Percentiles rank a stretch among this genome's conserved stretches.
Evolutionary conservation across 2,113 vertebrate genomes (phyloP).

Genomic region (Heterochromis multidens): DNA sequence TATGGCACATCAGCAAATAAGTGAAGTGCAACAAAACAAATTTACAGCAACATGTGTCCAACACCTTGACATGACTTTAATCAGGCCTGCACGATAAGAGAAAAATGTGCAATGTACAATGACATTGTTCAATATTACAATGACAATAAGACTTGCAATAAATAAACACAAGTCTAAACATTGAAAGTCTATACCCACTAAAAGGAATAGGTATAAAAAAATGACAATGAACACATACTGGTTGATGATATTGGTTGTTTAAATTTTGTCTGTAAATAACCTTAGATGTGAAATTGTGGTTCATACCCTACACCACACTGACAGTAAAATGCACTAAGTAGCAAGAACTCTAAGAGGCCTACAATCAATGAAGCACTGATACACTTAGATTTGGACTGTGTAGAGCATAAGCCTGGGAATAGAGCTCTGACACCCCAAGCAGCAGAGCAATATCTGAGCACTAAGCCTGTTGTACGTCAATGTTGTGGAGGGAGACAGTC

Average conservation of each 20-base stretch:
- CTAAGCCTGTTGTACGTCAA: constrained; percentile 29
- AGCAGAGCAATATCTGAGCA: constrained; percentile 41
- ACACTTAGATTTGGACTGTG: not conserved
- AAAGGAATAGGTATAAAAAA: no score
- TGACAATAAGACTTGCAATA: not conserved
- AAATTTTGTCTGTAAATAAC: not conserved
- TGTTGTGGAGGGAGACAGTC: constrained; percentile 11
- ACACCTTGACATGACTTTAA: not conserved
- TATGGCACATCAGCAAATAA: not conserved
- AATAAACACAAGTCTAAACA: no score
- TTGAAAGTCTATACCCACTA: no score
- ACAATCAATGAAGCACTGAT: constrained; percentile 38
- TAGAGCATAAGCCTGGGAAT: constrained; percentile 10
- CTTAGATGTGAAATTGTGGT: not conserved
- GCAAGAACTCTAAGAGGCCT: not conserved
- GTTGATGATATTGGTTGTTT: not conserved
- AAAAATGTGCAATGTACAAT: not conserved
- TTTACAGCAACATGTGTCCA: not conserved
- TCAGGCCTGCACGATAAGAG: not conserved
- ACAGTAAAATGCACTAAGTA: not conserved
- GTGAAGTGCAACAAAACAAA: not conserved
- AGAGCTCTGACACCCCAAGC: constrained; percentile 22
- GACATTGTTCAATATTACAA: not conserved
- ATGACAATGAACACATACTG: not conserved
- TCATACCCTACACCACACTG: not conserved